These are phyloP conservation scores for Misgurnus mizolepis DNA, from an alignment of 2,113 vertebrate genomes.

Conservation along the genomic window DNA sequence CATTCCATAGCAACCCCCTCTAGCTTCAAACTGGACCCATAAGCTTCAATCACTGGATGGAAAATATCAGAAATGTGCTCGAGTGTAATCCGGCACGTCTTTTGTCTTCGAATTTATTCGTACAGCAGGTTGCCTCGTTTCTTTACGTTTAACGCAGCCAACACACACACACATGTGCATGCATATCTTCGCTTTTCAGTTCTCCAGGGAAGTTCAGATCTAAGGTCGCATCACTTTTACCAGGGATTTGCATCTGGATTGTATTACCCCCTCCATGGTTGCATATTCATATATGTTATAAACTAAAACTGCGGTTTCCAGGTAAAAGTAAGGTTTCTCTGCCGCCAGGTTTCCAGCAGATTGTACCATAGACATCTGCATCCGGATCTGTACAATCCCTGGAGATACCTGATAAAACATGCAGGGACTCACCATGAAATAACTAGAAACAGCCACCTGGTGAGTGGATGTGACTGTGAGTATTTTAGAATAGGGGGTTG, in stretches of 20 bases:
- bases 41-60: neutral
- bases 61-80: neutral
- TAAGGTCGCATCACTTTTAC: slow-evolving; percentile 7
- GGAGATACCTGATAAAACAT: slow-evolving; percentile 24
- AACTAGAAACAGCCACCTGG: slow-evolving; percentile 42
- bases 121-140: slow-evolving; percentile 39
- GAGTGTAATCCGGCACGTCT: slow-evolving; percentile 7
- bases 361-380: slow-evolving; percentile 15
- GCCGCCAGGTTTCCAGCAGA: slow-evolving; percentile 4
- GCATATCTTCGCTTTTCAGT: neutral
- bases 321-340: neutral
- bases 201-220: slow-evolving; percentile 33
- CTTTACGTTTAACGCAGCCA: slow-evolving; percentile 10
- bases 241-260: slow-evolving; percentile 43
- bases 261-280: slow-evolving; percentile 33
- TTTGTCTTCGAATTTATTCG: slow-evolving; percentile 27
- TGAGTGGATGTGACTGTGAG: neutral
- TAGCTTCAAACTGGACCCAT: neutral
- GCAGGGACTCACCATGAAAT: slow-evolving; percentile 31
- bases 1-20: neutral
- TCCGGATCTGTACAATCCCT: slow-evolving; percentile 5
- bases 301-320: slow-evolving; percentile 7
- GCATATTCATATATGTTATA: neutral
- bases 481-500: neutral
- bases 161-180: neutral